phyloP scores from a whole-genome alignment of 2,113 vertebrate genomes.

The Esox niger region DNA sequence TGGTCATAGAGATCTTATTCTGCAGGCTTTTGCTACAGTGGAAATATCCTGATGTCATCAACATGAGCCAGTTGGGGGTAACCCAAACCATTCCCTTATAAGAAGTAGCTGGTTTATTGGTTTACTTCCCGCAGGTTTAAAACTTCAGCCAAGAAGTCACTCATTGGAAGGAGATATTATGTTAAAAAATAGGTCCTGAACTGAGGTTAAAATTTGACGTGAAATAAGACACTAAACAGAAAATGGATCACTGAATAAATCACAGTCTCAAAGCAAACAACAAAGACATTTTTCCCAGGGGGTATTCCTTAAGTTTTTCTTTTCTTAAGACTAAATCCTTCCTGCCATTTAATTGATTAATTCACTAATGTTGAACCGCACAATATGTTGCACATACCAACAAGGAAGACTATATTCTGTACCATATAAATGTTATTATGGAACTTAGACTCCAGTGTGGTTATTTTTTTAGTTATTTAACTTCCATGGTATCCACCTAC shows the following conservation, averaged over 20 bases:
- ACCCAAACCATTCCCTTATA: neutral
- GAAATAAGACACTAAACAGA: neutral
- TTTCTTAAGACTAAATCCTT: too few species aligned
- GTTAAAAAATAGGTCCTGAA: neutral
- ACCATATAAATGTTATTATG: too few species aligned
- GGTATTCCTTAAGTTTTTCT: too few species aligned
- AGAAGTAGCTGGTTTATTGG: neutral
- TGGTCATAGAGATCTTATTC: neutral
- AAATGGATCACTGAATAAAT: neutral
- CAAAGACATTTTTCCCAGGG: neutral
- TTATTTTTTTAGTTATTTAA: too few species aligned
- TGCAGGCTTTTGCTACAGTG: neutral
- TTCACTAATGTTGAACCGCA: too few species aligned
- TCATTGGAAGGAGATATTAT: neutral
- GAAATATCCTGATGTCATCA: neutral
- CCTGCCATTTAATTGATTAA: too few species aligned
- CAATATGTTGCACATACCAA: too few species aligned
- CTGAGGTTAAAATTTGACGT: neutral
- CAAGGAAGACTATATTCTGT: too few species aligned
- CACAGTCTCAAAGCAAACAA: neutral
- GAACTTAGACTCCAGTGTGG: too few species aligned
- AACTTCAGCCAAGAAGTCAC: neutral
- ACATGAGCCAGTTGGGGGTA: neutral
- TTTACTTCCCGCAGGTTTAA: neutral
- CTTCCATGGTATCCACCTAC: neutral